Evolutionary conservation across 2,113 vertebrate genomes (phyloP).

Genomic region (Siniperca chuatsi): DNA sequence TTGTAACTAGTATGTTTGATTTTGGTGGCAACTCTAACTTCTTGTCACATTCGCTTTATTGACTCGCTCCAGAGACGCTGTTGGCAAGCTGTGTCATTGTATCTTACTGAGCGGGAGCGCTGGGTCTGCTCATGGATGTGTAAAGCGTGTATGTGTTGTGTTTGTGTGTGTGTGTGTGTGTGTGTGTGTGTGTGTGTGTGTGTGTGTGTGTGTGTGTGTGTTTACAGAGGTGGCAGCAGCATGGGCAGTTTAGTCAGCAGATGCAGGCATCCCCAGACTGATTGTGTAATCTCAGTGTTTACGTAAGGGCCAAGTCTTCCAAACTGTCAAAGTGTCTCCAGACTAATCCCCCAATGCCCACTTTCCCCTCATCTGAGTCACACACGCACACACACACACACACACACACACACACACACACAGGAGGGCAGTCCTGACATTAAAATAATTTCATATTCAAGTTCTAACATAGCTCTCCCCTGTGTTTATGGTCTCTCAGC

Average conservation of each 20-base stretch:
- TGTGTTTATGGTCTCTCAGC: slow-evolving; percentile 18
- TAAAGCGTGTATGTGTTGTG: slow-evolving; percentile 29
- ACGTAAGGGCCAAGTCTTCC: slow-evolving; percentile 67
- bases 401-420: slow-evolving; percentile 24
- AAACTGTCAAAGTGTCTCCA: slow-evolving; percentile 68
- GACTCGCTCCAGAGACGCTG: slow-evolving; percentile 25
- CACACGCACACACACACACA: slow-evolving; percentile 1
- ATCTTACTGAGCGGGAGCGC: slow-evolving; percentile 21
- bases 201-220: slow-evolving; percentile 10
- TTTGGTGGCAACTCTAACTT: slow-evolving; percentile 23
- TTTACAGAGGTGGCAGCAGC: slow-evolving; percentile 55
- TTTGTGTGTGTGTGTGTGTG: not conserved
- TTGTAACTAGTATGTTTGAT: not conserved
- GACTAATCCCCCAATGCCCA: slow-evolving; percentile 51
- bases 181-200: too few species aligned
- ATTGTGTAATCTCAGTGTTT: slow-evolving; percentile 74
- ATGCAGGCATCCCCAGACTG: slow-evolving; percentile 69
- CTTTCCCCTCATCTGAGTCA: slow-evolving; percentile 30
- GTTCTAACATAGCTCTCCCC: slow-evolving; percentile 5
- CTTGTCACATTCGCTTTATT: slow-evolving; percentile 63
- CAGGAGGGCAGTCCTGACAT: not conserved
- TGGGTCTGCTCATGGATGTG: slow-evolving; percentile 53
- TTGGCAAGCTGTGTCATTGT: slow-evolving; percentile 46
- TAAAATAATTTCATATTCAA: slow-evolving; percentile 15
- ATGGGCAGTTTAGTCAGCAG: slow-evolving; percentile 65